Evolutionary conservation across 2,888 invertebrate genomes (phyloP), one percentile per base, ranked within the genome.

Genomic region (Brenthis ino): DNA sequence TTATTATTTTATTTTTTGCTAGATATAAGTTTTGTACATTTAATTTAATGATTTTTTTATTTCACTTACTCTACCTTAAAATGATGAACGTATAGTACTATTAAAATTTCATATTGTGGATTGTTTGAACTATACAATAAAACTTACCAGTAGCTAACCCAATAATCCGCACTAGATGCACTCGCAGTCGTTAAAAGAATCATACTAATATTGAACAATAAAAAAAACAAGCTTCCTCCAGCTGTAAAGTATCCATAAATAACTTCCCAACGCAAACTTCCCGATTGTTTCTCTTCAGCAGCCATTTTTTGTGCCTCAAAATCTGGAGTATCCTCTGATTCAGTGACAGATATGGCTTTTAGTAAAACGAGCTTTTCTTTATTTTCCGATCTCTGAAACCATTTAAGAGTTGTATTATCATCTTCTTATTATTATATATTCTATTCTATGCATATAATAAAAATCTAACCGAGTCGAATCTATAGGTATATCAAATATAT

Each of bases 131-230:
- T 11, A 43, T 43, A 43, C 11, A 43, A 5, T 47, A 53, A 57
- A 6, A 75, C 89, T 89, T 81, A 95, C 95, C 95, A 96, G 80
- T 93, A 95, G 72, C 95, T 94, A 65, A 96, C 92, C 93, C 95
- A 96, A 78, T 94, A 96, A 82, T 97, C 97, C 0, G 94, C 94
- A 0, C 93, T 85, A 70, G 95, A 96, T 1, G 94, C 95, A n/a
- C 93, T 80, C 0, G 85, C 79, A 75, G 96, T 95, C 0, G 95
- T 93, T 14, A 94, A 14, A 1, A 95, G 11, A 0, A 90, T 75
- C 65, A 88, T 70, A 2, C 72, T 53, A 0, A 89, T 64, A 0
- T 86, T 83, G 57, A 89, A 86, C 0, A 84, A 4, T 1, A 91
- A 77, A 69, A 87, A 87, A 65, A 77, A 85, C 2, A 77, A n/a